phyloP scores from a whole-genome alignment of 1,140 invertebrate genomes.

The Dufourea novaeangliae region DNA sequence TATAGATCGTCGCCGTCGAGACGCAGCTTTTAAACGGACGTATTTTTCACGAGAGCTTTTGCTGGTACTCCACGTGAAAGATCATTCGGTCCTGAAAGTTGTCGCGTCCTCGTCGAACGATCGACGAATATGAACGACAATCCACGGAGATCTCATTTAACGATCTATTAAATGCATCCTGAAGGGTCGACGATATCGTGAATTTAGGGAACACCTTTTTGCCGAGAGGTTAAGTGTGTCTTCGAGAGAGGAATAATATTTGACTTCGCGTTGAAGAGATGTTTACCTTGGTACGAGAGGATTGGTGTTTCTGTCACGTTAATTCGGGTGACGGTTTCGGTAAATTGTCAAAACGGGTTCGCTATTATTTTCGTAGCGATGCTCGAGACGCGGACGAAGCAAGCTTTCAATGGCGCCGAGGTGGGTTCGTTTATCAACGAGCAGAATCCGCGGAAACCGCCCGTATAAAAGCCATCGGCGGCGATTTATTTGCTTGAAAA shows the following conservation, averaged over 20 bases:
- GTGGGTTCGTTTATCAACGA: conserved; percentile 12
- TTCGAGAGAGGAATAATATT: too few relatives aligned
- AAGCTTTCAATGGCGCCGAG: not conserved
- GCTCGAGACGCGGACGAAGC: not conserved
- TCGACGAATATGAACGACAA: too few relatives aligned
- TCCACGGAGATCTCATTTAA: too few relatives aligned
- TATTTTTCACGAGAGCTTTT: conserved; percentile 35
- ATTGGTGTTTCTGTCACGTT: too few relatives aligned
- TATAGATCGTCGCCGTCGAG: not conserved
- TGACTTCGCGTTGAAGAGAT: too few relatives aligned
- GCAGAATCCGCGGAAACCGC: conserved; percentile 1
- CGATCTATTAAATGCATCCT: too few relatives aligned
- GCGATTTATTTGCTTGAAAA: conserved; percentile 33
- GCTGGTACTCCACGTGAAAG: not conserved
- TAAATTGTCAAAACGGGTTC: not conserved
- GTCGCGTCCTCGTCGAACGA: not conserved
- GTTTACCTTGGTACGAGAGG: too few relatives aligned
- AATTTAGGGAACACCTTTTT: too few relatives aligned
- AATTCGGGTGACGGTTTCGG: too few relatives aligned
- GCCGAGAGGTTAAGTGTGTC: too few relatives aligned
- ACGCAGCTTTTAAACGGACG: conserved; percentile 23
- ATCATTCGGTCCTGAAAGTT: not conserved
- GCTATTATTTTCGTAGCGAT: not conserved
- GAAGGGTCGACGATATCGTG: too few relatives aligned
- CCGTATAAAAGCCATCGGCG: not conserved